These are phyloP conservation scores for Noctua fimbriata DNA, from an alignment of 2,888 invertebrate genomes.

Conservation along the genomic window DNA sequence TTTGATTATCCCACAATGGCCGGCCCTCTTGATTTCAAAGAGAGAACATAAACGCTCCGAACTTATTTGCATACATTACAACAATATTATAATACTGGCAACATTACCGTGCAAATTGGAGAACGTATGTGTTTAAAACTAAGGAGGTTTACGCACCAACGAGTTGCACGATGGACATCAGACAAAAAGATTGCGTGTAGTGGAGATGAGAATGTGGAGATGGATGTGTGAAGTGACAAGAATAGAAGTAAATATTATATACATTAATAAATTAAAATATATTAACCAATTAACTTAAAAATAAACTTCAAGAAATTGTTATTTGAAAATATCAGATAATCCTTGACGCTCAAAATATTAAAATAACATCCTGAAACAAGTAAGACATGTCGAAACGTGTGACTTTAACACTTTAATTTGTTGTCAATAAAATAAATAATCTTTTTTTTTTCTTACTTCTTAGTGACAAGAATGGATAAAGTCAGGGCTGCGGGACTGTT, in stretches of 20 bases:
- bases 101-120: conserved; percentile 45
- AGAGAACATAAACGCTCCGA: conserved; percentile 65
- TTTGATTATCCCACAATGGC: conserved; percentile 64
- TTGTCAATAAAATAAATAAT: conserved; percentile 25
- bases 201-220: not conserved
- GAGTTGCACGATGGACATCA: not conserved
- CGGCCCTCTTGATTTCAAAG: conserved; percentile 54
- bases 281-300: no score
- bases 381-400: not conserved
- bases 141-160: conserved; percentile 23
- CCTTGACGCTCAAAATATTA: not conserved
- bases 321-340: not conserved
- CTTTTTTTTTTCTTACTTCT: no score
- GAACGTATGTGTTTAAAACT: conserved; percentile 18
- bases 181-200: not conserved
- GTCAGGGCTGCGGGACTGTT: no score
- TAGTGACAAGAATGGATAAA: no score
- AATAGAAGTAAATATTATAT: no score
- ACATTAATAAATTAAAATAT: no score
- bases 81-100: conserved; percentile 34
- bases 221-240: not conserved
- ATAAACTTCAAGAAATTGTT: not conserved
- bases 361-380: conserved; percentile 8
- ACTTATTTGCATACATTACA: conserved; percentile 75
- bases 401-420: not conserved